phyloP scores from a whole-genome alignment of 2,888 invertebrate genomes.

The Xestia sexstrigata region DNA sequence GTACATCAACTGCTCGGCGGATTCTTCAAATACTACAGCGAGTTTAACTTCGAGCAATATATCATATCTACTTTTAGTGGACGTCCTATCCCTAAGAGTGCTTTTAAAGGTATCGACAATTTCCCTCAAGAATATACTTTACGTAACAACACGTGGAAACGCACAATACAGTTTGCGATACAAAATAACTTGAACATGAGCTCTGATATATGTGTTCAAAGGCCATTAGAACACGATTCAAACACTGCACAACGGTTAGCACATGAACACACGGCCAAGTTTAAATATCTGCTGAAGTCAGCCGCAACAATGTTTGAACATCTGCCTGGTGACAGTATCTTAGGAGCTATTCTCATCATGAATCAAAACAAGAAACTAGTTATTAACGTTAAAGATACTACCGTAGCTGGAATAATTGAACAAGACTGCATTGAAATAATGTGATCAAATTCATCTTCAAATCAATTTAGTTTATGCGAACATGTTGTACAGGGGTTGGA shows the following conservation, averaged over 20 bases:
- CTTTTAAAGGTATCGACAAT: slow-evolving; percentile 17
- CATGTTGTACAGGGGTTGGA: too few species aligned
- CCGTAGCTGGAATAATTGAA: too few species aligned
- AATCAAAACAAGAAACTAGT: background rate
- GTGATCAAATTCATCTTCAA: background rate
- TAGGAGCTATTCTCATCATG: slow-evolving; percentile 21
- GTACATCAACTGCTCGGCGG: slow-evolving; percentile 57
- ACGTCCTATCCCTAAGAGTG: slow-evolving; percentile 12
- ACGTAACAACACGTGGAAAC: slow-evolving; percentile 13
- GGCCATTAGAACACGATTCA: slow-evolving; percentile 20
- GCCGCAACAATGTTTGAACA: slow-evolving; percentile 25
- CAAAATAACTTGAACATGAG: background rate
- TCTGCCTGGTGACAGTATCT: slow-evolving; percentile 26
- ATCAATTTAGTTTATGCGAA: background rate
- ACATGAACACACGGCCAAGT: background rate
- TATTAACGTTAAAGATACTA: too few species aligned
- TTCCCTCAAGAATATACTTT: slow-evolving; percentile 47
- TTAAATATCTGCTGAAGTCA: slow-evolving; percentile 26
- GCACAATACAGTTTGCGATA: background rate
- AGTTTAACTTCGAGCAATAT: slow-evolving; percentile 4
- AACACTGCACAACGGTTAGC: background rate
- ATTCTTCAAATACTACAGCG: slow-evolving; percentile 62
- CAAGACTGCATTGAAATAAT: too few species aligned
- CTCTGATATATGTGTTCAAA: slow-evolving; percentile 40
- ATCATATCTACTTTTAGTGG: slow-evolving; percentile 61